Conservation (phyloP, 2,888 invertebrate genomes). For the Machimus rusticus region DNA sequence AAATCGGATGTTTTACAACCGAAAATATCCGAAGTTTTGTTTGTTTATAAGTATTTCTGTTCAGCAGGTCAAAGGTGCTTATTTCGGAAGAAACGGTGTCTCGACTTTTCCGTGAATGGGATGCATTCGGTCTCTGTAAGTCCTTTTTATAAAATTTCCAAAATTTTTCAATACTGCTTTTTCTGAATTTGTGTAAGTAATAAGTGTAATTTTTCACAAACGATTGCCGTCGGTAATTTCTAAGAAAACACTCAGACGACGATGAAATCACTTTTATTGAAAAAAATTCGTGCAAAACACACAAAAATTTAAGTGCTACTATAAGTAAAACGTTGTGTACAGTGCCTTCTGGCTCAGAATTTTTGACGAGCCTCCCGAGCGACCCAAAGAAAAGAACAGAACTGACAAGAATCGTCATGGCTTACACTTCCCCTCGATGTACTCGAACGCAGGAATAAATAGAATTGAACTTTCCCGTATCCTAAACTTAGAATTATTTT, state of each 20-base stretch:
- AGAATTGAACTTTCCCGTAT: conserved; percentile 44
- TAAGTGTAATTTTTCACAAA: background rate
- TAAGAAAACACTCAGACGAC: background rate
- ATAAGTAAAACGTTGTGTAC: background rate
- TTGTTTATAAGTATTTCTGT: conserved; percentile 19
- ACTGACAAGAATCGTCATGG: conserved; percentile 17
- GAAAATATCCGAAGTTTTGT: conserved; percentile 17
- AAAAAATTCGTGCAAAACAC: background rate
- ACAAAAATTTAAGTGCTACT: background rate
- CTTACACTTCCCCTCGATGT: conserved; percentile 8
- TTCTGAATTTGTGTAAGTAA: background rate
- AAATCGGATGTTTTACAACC: conserved; percentile 30
- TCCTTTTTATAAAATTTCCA: background rate
- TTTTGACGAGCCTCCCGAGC: conserved; percentile 33
- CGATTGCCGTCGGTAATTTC: background rate
- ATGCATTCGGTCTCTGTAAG: background rate
- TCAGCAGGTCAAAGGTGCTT: conserved; percentile 5
- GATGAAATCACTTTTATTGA: background rate
- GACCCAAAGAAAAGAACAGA: conserved; percentile 31
- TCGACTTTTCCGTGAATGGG: conserved; percentile 5
- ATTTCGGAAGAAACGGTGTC: conserved; percentile 4
- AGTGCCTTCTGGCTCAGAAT: background rate
- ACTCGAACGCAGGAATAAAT: conserved; percentile 46
- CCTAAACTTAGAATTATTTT: conserved; percentile 49
- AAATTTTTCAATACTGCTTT: background rate